Base-by-base conservation (phyloP, 37 sponge, comb jelly and placozoan genomes). In the Chondrilla cf. caribensis region DNA sequence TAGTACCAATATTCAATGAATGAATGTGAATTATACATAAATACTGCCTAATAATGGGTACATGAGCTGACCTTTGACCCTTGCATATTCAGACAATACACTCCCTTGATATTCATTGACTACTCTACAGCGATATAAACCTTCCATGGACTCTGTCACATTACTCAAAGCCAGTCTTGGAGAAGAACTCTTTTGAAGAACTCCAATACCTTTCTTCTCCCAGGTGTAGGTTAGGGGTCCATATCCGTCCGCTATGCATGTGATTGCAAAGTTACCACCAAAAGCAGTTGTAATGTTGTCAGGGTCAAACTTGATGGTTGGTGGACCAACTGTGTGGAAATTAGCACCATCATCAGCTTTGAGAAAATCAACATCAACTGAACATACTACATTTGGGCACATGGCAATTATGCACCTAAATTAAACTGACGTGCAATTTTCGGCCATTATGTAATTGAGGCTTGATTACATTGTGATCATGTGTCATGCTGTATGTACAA, bases 131-230 rank as follows among this genome's bases (percentile, higher is more conserved):
- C 70, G 70, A 36, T 68, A 68, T 3, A 28, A 35, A 3, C 70
- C 70, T 29, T 21, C 70, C 21, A 3, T 19, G 2, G 37, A 2
- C 7, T 31, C 70, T 35, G 70, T 68, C 19, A 36, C 70, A 68
- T 68, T 33, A 21, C 18, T 28, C 26, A 68, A 21, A 33, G 26
- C 32, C 3, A 8, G 32, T 2, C 3, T 19, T 19, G 32, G 70
- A 3, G 35, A 28, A 3, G 37, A 9, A 68, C 35, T 35, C 35
- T 3, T 68, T 3, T 68, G 70, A 28, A 68, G 2, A 4, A 68
- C 7, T 21, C 70, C 70, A 68, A 68, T 33, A 21, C 37, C 70
- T 14, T 33, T 68, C 37, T 68, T 68, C 37, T 68, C 70, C 70
- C 70, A 68, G 37, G 7, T 11, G 3, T 35, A 28, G 37, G 32